A percentile compares a stretch with the other conserved stretches of the same genome.
Evolutionary conservation across 2,113 vertebrate genomes (phyloP).

Genomic region (Mustelus asterias): DNA sequence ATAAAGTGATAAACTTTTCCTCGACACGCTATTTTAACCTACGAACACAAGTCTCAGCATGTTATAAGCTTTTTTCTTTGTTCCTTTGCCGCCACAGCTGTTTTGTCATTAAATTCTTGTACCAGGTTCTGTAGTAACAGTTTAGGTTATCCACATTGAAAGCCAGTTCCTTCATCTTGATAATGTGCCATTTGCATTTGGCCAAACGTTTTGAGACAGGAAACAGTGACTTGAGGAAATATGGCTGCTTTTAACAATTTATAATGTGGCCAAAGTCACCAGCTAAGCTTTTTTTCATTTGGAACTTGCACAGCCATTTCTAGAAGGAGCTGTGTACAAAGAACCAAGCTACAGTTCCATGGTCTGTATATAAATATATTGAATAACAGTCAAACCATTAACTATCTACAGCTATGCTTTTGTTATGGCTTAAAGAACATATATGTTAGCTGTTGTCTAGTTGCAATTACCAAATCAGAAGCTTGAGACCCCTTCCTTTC

Average conservation of each 20-base stretch:
- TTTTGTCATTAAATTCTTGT: not conserved
- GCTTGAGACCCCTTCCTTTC: not conserved
- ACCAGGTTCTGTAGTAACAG: not conserved
- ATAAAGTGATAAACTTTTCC: not conserved
- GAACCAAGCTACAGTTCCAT: not conserved
- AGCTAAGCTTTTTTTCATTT: not conserved
- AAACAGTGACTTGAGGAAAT: not conserved
- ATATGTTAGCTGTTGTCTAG: not conserved
- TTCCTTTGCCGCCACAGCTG: not conserved
- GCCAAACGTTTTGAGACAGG: not conserved
- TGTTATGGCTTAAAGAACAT: not conserved
- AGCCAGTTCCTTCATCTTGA: not conserved
- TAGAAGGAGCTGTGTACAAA: not conserved
- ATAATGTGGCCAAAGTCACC: not conserved
- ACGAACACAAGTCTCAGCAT: not conserved
- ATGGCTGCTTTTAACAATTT: not conserved
- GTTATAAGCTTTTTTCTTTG: not conserved
- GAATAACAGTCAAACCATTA: not conserved
- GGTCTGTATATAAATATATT: not conserved
- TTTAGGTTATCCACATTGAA: not conserved
- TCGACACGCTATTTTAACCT: not conserved
- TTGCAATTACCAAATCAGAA: not conserved
- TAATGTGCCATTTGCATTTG: not conserved
- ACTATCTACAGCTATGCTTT: not conserved
- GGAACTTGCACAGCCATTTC: not conserved